phyloP scores from a whole-genome alignment of 2,888 invertebrate genomes.

The Leucania comma region DNA sequence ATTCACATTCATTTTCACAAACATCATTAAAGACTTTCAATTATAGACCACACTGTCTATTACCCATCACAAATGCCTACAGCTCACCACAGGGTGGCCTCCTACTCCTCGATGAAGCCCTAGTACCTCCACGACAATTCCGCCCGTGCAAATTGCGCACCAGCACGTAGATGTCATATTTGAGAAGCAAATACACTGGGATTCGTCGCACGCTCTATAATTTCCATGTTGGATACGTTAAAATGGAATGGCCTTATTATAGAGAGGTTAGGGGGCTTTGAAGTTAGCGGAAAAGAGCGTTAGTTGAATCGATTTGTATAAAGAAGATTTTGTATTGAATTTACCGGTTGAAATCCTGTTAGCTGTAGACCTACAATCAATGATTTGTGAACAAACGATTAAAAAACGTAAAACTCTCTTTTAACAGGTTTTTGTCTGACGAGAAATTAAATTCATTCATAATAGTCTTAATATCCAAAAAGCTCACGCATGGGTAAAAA shows the following conservation, averaged over 20 bases:
- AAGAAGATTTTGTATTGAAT: neutral
- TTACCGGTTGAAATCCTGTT: too few relatives aligned
- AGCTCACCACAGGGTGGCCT: constrained; percentile 1
- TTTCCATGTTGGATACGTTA: constrained; percentile 58
- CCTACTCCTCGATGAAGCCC: constrained; percentile 14
- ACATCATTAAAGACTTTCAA: constrained; percentile 15
- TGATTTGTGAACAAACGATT: too few relatives aligned
- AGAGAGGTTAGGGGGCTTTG: neutral
- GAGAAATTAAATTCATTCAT: too few relatives aligned
- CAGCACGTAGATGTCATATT: constrained; percentile 62
- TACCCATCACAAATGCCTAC: constrained; percentile 7
- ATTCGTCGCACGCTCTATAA: constrained; percentile 61
- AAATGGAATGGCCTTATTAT: constrained; percentile 62
- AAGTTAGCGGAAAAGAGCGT: constrained; percentile 9
- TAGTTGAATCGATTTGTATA: neutral
- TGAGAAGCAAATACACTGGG: constrained; percentile 75
- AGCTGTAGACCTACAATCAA: too few relatives aligned
- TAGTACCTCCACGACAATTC: constrained; percentile 69
- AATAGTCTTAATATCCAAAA: too few relatives aligned
- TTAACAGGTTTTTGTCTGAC: too few relatives aligned
- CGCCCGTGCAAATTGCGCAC: constrained; percentile 72
- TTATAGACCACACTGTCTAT: constrained; percentile 1
- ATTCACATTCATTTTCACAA: neutral
- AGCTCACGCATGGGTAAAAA: too few relatives aligned
- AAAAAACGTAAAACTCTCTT: too few relatives aligned